Percentiles rank a stretch among this genome's conserved stretches.
Conservation (phyloP, 2,888 invertebrate genomes). For the Lobophora halterata region DNA sequence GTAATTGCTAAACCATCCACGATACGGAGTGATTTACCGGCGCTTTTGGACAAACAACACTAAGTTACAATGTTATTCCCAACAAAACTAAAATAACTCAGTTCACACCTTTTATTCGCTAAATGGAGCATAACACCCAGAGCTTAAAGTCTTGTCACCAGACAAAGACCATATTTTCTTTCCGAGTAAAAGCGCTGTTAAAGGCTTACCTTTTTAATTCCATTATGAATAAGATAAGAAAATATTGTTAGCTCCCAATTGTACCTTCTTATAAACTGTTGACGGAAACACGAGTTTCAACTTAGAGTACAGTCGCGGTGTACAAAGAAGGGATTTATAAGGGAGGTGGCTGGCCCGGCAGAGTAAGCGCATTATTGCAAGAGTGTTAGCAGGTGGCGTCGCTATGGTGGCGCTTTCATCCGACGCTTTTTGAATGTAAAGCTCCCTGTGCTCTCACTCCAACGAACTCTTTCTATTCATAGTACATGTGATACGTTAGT, state of each 20-base stretch:
- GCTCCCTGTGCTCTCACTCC: slow-evolving; percentile 59
- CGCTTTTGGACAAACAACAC: slow-evolving; percentile 35
- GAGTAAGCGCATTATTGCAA: slow-evolving; percentile 74
- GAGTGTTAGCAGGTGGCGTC: slow-evolving; percentile 43
- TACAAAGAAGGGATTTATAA: slow-evolving; percentile 69
- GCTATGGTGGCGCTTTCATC: slow-evolving; percentile 42
- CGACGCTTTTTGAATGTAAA: slow-evolving; percentile 69
- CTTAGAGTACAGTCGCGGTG: slow-evolving; percentile 61
- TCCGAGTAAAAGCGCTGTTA: slow-evolving; percentile 35
- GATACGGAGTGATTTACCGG: slow-evolving; percentile 52
- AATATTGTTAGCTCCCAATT: slow-evolving; percentile 47
- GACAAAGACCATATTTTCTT: slow-evolving; percentile 30
- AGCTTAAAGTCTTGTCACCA: slow-evolving; percentile 22
- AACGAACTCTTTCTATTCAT: slow-evolving; percentile 53
- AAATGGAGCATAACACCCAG: slow-evolving; percentile 16
- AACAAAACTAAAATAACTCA: slow-evolving; percentile 2
- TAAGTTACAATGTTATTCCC: slow-evolving; percentile 32
- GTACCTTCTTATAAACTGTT: slow-evolving; percentile 50
- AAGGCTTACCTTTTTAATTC: slow-evolving; percentile 42
- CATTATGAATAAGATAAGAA: slow-evolving; percentile 46
- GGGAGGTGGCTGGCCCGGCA: slow-evolving; percentile 58
- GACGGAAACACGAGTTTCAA: slow-evolving; percentile 67
- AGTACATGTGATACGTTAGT: slow-evolving; percentile 65
- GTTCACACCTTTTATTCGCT: slow-evolving; percentile 20
- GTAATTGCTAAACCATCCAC: slow-evolving; percentile 69